These are phyloP conservation scores for Busseola fusca DNA, from an alignment of 2,888 invertebrate species.

Conservation along the genomic window DNA sequence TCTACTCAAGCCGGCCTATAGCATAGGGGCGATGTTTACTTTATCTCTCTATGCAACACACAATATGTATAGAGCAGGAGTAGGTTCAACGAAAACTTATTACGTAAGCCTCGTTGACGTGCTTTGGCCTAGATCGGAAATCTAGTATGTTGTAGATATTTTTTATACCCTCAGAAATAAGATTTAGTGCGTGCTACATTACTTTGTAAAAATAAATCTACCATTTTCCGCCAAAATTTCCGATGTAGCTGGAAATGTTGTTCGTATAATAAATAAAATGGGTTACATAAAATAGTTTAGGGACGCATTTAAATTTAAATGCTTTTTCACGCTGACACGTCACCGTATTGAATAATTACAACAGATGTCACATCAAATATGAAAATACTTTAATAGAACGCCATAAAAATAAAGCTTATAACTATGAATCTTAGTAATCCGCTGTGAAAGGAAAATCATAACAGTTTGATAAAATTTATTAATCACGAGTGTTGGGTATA, in stretches of 20 bases:
- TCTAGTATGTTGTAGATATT: slow-evolving; percentile 21
- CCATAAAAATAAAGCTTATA: slow-evolving; percentile 74
- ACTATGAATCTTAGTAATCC: slow-evolving; percentile 77
- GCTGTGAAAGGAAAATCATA: slow-evolving; percentile 78
- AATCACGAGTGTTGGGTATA: slow-evolving; percentile 74
- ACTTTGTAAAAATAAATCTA: slow-evolving; percentile 22
- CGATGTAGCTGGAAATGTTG: slow-evolving; percentile 23
- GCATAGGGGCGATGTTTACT: slow-evolving; percentile 73
- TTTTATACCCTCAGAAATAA: slow-evolving; percentile 27
- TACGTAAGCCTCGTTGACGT: slow-evolving; percentile 47
- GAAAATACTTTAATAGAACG: slow-evolving; percentile 69
- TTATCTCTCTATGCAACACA: slow-evolving; percentile 65
- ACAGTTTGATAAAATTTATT: slow-evolving; percentile 78
- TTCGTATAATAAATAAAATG: slow-evolving; percentile 42
- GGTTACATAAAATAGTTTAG: slow-evolving; percentile 32
- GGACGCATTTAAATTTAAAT: slow-evolving; percentile 52
- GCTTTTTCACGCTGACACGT: slow-evolving; percentile 66
- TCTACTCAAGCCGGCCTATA: slow-evolving; percentile 72
- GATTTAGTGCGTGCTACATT: slow-evolving; percentile 34
- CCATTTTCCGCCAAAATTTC: slow-evolving; percentile 24
- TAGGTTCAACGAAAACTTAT: slow-evolving; percentile 44
- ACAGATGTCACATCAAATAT: slow-evolving; percentile 74
- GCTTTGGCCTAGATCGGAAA: slow-evolving; percentile 57
- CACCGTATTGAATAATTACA: slow-evolving; percentile 74
- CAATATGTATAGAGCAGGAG: slow-evolving; percentile 50